Percentiles rank a stretch among this genome's conserved stretches.
phyloP scores from a whole-genome alignment of 2,113 vertebrate species.

The Daboia siamensis region DNA sequence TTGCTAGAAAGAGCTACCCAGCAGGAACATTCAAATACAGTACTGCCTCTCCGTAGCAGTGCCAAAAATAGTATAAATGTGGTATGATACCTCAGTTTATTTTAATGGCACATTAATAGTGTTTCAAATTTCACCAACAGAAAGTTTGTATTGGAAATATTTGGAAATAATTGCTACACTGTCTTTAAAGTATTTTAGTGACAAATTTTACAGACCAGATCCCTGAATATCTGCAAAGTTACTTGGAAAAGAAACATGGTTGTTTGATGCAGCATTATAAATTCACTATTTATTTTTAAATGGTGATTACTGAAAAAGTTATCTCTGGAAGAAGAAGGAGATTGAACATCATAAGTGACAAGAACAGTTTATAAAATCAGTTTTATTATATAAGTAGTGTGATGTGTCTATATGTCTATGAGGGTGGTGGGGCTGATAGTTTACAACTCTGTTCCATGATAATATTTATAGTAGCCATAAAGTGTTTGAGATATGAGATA shows the following conservation, averaged over 20 bases:
- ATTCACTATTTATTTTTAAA: background rate
- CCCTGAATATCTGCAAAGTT: background rate
- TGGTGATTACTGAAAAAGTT: background rate
- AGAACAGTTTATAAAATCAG: background rate
- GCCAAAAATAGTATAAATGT: background rate
- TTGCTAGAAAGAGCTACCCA: background rate
- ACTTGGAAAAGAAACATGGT: background rate
- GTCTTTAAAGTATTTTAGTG: constrained; percentile 10
- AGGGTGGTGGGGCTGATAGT: background rate
- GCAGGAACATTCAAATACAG: background rate
- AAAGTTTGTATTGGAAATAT: background rate
- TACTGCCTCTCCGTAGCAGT: background rate
- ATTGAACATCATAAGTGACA: background rate
- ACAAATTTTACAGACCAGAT: background rate
- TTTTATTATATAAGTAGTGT: background rate
- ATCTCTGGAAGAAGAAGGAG: background rate
- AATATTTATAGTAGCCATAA: background rate
- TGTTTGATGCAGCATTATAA: background rate
- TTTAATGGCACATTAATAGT: background rate
- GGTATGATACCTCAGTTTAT: background rate
- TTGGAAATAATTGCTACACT: constrained; percentile 4
- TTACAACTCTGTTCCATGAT: background rate
- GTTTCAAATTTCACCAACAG: background rate
- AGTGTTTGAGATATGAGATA: background rate
- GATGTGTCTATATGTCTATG: background rate